phyloP scores from a whole-genome alignment of 2,113 vertebrate species.

The Passer domesticus region DNA sequence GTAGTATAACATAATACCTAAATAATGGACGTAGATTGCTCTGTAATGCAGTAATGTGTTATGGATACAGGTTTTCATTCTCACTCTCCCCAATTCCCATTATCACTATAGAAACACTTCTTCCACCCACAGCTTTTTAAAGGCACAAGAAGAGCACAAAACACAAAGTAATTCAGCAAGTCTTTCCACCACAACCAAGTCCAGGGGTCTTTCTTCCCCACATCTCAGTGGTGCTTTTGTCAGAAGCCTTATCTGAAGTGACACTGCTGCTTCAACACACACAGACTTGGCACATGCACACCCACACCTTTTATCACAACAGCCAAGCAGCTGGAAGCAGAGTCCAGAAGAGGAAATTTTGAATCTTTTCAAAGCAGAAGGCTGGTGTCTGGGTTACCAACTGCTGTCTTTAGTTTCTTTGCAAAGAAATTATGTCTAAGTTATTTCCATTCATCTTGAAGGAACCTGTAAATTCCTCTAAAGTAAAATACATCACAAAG shows the following conservation, averaged over 20 bases:
- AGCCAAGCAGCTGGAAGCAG: neutral
- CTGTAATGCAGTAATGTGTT: neutral
- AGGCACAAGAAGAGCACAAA: neutral
- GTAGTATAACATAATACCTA: neutral
- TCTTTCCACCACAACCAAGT: neutral
- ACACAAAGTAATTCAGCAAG: neutral
- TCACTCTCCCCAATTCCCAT: neutral
- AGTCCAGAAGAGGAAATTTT: neutral
- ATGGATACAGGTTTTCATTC: neutral
- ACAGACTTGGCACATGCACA: neutral
- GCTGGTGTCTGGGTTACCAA: neutral
- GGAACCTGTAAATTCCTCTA: neutral
- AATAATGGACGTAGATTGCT: neutral
- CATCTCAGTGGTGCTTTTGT: neutral
- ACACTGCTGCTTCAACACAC: neutral
- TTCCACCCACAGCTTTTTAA: neutral
- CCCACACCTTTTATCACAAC: neutral
- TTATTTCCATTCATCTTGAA: neutral
- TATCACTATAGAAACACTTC: neutral
- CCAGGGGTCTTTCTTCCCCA: neutral
- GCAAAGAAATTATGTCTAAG: neutral
- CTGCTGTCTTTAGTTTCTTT: neutral
- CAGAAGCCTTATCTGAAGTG: neutral
- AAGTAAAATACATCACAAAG: neutral
- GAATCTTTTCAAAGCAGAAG: neutral